Conservation (phyloP, 30 jellyfish, hydroid and myxozoan genomes). For the Catostylus mosaicus region DNA sequence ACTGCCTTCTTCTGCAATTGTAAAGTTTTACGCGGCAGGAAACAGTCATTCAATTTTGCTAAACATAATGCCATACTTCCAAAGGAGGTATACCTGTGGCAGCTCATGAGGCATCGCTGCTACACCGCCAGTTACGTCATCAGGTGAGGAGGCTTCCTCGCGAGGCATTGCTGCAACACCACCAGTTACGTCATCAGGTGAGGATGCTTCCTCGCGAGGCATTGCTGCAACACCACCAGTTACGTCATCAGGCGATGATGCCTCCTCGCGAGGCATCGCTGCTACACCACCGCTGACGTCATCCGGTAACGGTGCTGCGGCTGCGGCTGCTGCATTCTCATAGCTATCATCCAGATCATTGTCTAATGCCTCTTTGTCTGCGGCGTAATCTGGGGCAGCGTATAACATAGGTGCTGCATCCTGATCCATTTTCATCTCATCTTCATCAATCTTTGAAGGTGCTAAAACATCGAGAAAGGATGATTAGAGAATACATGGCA, state of each 20-base stretch:
- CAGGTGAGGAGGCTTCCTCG: constrained; percentile 26
- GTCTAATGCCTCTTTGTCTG: background rate
- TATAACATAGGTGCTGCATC: constrained; percentile 19
- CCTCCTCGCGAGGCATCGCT: constrained; percentile 5
- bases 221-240: constrained; percentile 24
- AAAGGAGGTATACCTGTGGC: constrained; percentile 27
- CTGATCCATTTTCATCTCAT: constrained; percentile 42
- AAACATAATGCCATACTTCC: too few relatives aligned
- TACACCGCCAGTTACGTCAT: constrained; percentile 4
- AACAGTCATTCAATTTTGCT: too few relatives aligned
- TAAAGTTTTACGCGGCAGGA: too few relatives aligned
- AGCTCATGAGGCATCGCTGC: constrained; percentile 61
- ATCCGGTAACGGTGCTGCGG: constrained; percentile 38
- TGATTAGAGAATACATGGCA: background rate
- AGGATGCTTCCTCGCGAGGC: constrained; percentile 21
- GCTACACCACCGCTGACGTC: constrained; percentile 25
- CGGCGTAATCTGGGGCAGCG: constrained; percentile 43
- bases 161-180: constrained; percentile 33
- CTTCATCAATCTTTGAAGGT: constrained; percentile 55
- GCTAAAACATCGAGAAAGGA: background rate
- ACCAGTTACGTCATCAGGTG: background rate
- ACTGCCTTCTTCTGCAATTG: too few relatives aligned
- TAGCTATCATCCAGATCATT: background rate
- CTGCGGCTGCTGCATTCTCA: background rate
- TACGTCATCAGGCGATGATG: constrained; percentile 11